Percentiles rank a stretch among this genome's conserved stretches.
These are phyloP conservation scores for Brachyopa scutellaris DNA, from an alignment of 2,888 invertebrate species.

Conservation along the genomic window DNA sequence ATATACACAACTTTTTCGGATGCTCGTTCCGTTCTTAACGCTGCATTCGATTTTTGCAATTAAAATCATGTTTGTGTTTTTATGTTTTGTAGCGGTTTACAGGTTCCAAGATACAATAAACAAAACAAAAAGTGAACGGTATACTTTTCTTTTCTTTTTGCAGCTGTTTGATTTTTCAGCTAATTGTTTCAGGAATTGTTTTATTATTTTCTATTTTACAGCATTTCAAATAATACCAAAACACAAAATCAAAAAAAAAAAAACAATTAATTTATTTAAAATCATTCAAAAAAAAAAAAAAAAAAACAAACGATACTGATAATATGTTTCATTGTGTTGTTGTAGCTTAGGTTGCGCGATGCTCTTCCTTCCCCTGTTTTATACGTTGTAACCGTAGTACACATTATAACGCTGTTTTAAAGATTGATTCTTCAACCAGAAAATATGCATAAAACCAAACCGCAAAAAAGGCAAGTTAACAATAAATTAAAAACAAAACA, in stretches of 20 bases:
- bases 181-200: constrained; percentile 71
- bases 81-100: constrained; percentile 67
- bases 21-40: not conserved
- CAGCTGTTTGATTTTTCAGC: constrained; percentile 72
- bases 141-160: constrained; percentile 62
- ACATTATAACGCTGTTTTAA: constrained; percentile 72
- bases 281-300: constrained; percentile 41
- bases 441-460: constrained; percentile 72
- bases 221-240: constrained; percentile 41
- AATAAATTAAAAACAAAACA: constrained; percentile 61
- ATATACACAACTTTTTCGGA: constrained; percentile 20
- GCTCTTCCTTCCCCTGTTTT: constrained; percentile 73
- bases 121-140: constrained; percentile 43
- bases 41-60: constrained; percentile 17
- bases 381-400: constrained; percentile 71
- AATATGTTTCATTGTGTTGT: constrained; percentile 77
- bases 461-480: constrained; percentile 72
- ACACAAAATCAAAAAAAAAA: constrained; percentile 36
- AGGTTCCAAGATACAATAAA: constrained; percentile 53
- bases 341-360: constrained; percentile 85
- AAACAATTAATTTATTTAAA: constrained; percentile 44
- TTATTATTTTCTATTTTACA: constrained; percentile 73
- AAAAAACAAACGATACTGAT: constrained; percentile 68
- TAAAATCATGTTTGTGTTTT: constrained; percentile 58
- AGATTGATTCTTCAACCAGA: constrained; percentile 73